A percentile compares a stretch with the other conserved stretches of the same genome.
These are phyloP conservation scores for Neria commutata DNA, from an alignment of 2,888 invertebrate species.

Conservation along the genomic window DNA sequence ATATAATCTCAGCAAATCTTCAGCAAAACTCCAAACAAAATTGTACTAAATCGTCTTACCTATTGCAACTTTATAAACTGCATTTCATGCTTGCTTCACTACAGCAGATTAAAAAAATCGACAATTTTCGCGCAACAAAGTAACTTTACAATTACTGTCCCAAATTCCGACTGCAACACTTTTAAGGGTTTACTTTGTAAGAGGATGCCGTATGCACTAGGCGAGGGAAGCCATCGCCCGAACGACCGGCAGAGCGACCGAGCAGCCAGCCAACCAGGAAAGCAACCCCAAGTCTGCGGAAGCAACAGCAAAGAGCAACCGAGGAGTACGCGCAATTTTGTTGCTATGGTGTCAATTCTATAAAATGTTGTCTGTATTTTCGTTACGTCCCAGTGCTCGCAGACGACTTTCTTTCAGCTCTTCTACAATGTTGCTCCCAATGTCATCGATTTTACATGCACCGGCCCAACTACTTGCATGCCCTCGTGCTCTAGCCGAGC, in stretches of 20 bases:
- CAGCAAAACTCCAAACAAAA: no score
- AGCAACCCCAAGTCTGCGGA: not conserved
- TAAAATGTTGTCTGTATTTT: no score
- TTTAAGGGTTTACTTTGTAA: constrained; percentile 56
- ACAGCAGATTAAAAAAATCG: constrained; percentile 3
- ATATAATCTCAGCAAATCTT: no score
- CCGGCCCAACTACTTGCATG: constrained; percentile 30
- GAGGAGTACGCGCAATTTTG: not conserved
- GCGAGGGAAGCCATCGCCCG: no score
- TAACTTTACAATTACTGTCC: constrained; percentile 55
- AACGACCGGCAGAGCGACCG: not conserved
- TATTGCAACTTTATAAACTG: no score
- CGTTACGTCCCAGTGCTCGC: constrained; percentile 1
- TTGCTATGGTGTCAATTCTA: not conserved
- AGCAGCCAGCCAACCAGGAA: not conserved
- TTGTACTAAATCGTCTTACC: no score
- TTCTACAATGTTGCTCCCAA: constrained; percentile 57
- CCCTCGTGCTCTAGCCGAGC: constrained; percentile 22
- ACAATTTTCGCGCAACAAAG: constrained; percentile 46
- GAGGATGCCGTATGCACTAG: constrained; percentile 13
- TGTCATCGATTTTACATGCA: constrained; percentile 54
- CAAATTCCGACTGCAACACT: constrained; percentile 48
- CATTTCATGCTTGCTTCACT: no score
- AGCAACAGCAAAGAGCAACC: constrained; percentile 12
- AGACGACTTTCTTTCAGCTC: not conserved